phyloP scores from a whole-genome alignment of 2,888 invertebrate species.

The Hypomecis atomaria region DNA sequence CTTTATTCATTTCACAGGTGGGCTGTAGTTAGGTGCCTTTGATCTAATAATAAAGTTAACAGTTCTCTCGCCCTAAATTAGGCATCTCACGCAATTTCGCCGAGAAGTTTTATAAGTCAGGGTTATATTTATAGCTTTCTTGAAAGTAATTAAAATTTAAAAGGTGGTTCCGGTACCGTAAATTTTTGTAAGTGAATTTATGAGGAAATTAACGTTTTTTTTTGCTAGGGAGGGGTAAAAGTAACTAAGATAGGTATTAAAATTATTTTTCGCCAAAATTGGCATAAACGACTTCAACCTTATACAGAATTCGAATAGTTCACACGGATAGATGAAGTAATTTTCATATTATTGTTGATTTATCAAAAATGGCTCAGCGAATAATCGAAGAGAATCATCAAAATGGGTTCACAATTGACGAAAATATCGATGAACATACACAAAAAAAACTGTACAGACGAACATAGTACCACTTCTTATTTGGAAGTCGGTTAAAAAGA shows the following conservation, averaged over 20 bases:
- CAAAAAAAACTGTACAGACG: no score
- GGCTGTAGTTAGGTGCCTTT: slow-evolving; percentile 3
- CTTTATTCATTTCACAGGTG: background rate
- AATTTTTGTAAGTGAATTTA: slow-evolving; percentile 17
- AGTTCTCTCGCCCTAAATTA: slow-evolving; percentile 7
- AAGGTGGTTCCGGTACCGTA: slow-evolving; percentile 6
- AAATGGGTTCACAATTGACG: no score
- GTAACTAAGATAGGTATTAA: background rate
- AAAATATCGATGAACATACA: no score
- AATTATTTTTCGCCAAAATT: no score
- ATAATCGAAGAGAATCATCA: no score
- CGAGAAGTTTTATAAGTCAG: slow-evolving; percentile 6
- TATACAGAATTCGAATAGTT: no score
- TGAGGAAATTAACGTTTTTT: background rate
- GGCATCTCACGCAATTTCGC: slow-evolving; percentile 5
- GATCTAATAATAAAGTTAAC: slow-evolving; percentile 21
- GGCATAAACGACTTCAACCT: no score
- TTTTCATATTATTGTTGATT: no score
- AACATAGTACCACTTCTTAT: no score
- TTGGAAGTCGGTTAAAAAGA: no score
- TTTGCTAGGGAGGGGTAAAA: background rate
- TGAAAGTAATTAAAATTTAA: slow-evolving; percentile 25
- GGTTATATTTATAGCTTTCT: slow-evolving; percentile 20
- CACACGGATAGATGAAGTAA: no score
- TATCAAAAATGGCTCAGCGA: no score